A percentile compares a stretch with the other conserved stretches of the same genome.
phyloP scores from a whole-genome alignment of 2,113 vertebrate species.

The Peromyscus maniculatus region DNA sequence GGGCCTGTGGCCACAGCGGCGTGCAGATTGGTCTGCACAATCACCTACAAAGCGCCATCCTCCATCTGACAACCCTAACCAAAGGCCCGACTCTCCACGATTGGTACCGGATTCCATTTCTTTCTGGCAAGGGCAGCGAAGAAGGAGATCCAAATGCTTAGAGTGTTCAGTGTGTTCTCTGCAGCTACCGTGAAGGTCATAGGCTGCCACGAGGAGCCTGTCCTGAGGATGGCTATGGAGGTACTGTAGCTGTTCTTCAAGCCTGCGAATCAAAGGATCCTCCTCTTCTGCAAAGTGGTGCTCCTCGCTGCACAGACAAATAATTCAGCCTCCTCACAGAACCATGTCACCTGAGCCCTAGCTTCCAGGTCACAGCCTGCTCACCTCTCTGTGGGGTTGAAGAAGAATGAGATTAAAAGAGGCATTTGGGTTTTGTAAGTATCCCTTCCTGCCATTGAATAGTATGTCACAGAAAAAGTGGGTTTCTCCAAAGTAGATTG shows the following conservation, averaged over 20 bases:
- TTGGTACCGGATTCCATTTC: not conserved
- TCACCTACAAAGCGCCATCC: not conserved
- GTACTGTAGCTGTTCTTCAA: not conserved
- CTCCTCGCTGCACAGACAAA: no score
- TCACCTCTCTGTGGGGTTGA: not conserved
- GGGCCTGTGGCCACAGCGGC: not conserved
- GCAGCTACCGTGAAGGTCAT: not conserved
- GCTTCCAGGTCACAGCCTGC: not conserved
- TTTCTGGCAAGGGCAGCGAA: not conserved
- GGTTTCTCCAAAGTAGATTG: slow-evolving; percentile 15
- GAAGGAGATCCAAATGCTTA: not conserved
- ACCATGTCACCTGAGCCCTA: rapidly evolving
- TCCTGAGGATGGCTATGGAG: not conserved
- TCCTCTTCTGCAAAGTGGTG: not conserved
- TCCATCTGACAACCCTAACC: not conserved
- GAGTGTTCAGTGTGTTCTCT: not conserved
- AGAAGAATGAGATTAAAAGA: not conserved
- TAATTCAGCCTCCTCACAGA: not conserved
- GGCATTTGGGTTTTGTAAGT: not conserved
- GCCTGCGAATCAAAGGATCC: not conserved
- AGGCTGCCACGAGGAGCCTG: not conserved
- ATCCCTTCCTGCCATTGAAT: not conserved
- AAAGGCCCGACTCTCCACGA: not conserved
- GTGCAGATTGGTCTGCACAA: not conserved
- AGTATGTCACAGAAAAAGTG: not conserved